Base-by-base conservation (phyloP, 1,140 invertebrate species). In the Drosophila watanabei region DNA sequence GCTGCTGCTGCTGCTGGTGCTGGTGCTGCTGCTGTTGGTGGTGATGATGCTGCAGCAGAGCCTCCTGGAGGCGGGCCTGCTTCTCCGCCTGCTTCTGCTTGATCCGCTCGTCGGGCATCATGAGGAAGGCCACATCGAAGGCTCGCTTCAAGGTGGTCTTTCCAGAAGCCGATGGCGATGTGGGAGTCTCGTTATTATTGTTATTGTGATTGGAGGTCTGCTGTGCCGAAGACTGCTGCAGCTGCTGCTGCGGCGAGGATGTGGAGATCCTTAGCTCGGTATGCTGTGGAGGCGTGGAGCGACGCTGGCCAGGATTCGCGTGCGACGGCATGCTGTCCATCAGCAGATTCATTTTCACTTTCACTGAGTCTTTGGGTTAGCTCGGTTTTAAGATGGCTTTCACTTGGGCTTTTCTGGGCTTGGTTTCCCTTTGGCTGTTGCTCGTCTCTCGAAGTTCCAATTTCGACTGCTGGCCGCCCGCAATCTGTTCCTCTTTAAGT, bases 41-140 rank as follows among this genome's bases (percentile, higher is more conserved):
- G n/a, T 75, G 82, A n/a, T 81, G 88, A 7, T 77, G 87, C 0
- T 76, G 81, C 30, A 89, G 95, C 18, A 95, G 93, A 28, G 80
- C 82, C 75, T 92, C 91, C 20, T 83, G 71, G 8, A 92, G 75
- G 77, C 95, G 86, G 10, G 95, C 91, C 60, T 95, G 93, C 69
- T 95, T 95, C 68, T 96, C 95, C 16, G 93, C 94, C 80, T 96
- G 95, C 79, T 96, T 95, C 54, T 95, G 95, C 41, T 95, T 95
- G 46, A 96, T 90, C 83, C 97, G 97, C 59, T 97, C 97, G 78
- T 97, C 97, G 4, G 97, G 97, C 82, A 97, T 96, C 94, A 98
- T 97, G 6, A 98, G 93, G 75, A 98, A 98, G 2, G 97, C 97
- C 0, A 98, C 97, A 88, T 98, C 97, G 81, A 98, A 98, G 13